These are phyloP conservation scores for Pteropus rufus DNA, from an alignment of 2,797 vertebrate species.

Conservation along the genomic window DNA sequence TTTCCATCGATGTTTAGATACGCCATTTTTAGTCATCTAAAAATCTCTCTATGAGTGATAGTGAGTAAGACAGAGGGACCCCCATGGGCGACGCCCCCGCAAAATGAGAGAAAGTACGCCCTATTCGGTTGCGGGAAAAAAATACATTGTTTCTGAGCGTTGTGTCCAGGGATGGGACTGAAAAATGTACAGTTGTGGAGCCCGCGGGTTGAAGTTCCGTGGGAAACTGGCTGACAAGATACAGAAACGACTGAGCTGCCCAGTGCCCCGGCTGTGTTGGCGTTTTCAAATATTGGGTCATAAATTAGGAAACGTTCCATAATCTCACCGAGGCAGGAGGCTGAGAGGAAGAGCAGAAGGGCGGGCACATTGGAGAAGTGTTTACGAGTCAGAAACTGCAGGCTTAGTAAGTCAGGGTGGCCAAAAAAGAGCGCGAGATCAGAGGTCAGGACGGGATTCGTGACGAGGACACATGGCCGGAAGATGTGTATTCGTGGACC, in stretches of 20 bases:
- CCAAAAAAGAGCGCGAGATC: not conserved
- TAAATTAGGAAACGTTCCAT: not conserved
- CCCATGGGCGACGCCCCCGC: accelerated
- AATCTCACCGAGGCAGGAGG: accelerated
- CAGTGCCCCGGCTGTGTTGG: not conserved
- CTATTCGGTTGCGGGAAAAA: not conserved
- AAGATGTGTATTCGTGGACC: not conserved
- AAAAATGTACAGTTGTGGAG: not conserved
- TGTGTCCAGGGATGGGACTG: not conserved
- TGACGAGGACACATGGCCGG: not conserved
- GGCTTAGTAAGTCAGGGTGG: accelerated
- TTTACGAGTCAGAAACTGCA: not conserved
- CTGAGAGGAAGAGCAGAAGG: no score
- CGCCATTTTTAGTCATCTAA: not conserved
- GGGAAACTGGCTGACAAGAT: accelerated
- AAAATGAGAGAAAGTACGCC: not conserved
- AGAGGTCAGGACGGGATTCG: not conserved
- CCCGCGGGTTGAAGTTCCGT: accelerated
- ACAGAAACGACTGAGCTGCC: no score
- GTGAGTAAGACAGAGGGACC: not conserved
- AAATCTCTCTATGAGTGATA: not conserved
- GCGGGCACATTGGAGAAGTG: not conserved
- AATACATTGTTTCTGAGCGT: not conserved
- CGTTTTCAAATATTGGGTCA: not conserved
- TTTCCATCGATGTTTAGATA: not conserved